Evolutionary conservation across 2,797 vertebrate genomes (phyloP), one percentile per base, ranked within the genome.

Genomic region (Rhinoraja longicauda): DNA sequence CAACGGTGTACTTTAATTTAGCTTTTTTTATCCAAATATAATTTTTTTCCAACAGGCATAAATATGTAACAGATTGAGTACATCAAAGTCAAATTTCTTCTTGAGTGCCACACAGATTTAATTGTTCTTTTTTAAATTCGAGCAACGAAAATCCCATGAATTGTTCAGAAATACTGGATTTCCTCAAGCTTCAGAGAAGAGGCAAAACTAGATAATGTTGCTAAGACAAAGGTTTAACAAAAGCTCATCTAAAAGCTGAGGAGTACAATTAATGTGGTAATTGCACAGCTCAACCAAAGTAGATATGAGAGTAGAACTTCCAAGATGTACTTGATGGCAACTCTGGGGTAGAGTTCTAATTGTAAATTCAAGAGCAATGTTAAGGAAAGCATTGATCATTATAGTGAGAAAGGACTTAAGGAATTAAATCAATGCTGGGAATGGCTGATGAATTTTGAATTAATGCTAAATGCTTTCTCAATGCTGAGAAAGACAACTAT

Each of bases 1-100:
- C 36, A 91, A 53, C 39, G 88, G 88, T 90, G 64, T 91, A 67
- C 12, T 72, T 91, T 91, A 72, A 73, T 73, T 91, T 91, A 67
- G 36, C 39, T 53, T 53, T 92, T 70, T n/a, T 53, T 45, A 92
- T 53, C 70, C 45, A 53, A 73, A 53, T 45, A 39, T 92, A 57
- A 92, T 92, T 92, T 13, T 53, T 92, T 57, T 92, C 26, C 26
- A 8, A 53, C 75, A 73, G 73, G 70, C 90, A 92, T 73, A 92
- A 92, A 75, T 45, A 75, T 75, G 45, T 45, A 75, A 75, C 90
- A 57, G 67, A 53, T n/a, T n/a, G n/a, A n/a, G n/a, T 75, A 21
- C 9, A 73, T 92, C 90, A 29, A 45, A 75, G 53, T 75, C 90
- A 92, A 45, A 29, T 73, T 92, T 4, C 70, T 75, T 73, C 90